These are phyloP conservation scores for Patella caerulea DNA, from an alignment of 2,888 invertebrate genomes.

Conservation along the genomic window DNA sequence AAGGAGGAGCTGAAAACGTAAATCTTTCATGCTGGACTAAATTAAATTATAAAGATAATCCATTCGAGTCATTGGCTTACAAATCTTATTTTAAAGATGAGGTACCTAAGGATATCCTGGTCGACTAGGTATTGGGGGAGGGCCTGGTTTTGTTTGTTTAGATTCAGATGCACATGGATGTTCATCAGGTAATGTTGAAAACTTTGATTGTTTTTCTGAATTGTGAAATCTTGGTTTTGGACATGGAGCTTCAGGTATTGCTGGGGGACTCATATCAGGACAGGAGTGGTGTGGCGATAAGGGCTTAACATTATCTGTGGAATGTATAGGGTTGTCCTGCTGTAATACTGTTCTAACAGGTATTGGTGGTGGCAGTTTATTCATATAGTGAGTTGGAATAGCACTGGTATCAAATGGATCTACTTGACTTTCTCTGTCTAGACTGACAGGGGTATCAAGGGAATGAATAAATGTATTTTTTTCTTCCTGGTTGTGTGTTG, in stretches of 20 bases:
- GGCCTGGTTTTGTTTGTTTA: background rate
- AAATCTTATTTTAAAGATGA: no score
- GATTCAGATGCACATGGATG: background rate
- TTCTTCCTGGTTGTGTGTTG: conserved; percentile 27
- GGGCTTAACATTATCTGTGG: background rate
- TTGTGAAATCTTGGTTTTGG: background rate
- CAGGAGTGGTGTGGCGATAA: background rate
- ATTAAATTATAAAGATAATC: no score
- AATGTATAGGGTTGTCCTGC: background rate
- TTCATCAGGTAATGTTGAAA: background rate
- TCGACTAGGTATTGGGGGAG: conserved; percentile 46
- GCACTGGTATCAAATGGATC: conserved; percentile 56
- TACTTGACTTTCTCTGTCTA: background rate
- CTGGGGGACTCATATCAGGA: conserved; percentile 32
- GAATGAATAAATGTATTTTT: background rate
- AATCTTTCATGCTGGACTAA: no score
- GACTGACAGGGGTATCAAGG: background rate
- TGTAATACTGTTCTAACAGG: conserved; percentile 12
- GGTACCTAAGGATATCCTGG: conserved; percentile 26
- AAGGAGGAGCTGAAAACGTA: no score
- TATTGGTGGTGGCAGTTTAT: conserved; percentile 23
- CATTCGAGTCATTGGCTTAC: no score
- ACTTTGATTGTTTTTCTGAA: background rate
- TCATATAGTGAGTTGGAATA: conserved; percentile 36
- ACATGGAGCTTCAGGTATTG: conserved; percentile 23